Evolutionary conservation across 1,140 invertebrate species (phyloP), one percentile per base, ranked within the genome.

Genomic region (Monomorium pharaonis): DNA sequence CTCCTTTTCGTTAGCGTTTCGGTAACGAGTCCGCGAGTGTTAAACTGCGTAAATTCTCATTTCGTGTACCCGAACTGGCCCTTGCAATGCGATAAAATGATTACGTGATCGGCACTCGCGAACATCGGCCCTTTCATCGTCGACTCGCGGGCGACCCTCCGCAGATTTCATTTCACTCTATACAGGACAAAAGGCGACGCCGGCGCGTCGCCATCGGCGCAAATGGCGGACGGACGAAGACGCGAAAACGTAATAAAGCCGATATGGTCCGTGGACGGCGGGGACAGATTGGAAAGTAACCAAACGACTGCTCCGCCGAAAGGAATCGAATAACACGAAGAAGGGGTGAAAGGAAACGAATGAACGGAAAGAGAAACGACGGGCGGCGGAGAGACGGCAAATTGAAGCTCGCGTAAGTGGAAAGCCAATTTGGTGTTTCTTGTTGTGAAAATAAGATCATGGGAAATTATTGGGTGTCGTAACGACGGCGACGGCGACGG

Each of bases 401-500:
- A 89, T 89, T 80, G 88, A 78, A 89, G 85, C 74, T 78, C 72
- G 85, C 27, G 88, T 89, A 87, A 89, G 88, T 88, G 89, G 89
- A 86, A 86, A 90, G 89, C 83, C 88, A 89, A 90, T 90, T 89
- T 89, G 54, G 70, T 63, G 70, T 85, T 89, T 83, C 86, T 80
- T 89, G 89, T 87, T 87, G 86, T 30, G 77, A 84, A 90, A 90
- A 90, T 88, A 86, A 90, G 89, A 90, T 88, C 84, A 56, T 60
- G n/a, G 78, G 58, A 86, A 89, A 89, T 89, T 89, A 89, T 89
- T 72, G 88, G 85, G 51, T 65, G 74, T 84, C 78, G 87, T 85
- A 75, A 88, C 62, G 81, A 67, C 62, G 80, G 10, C 24, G 56
- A 3, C 37, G 37, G 7, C 37, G 37, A 3, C 37, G 37, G 7